Conservation (phyloP, 2,113 vertebrate genomes). For the Passerina amoena region DNA sequence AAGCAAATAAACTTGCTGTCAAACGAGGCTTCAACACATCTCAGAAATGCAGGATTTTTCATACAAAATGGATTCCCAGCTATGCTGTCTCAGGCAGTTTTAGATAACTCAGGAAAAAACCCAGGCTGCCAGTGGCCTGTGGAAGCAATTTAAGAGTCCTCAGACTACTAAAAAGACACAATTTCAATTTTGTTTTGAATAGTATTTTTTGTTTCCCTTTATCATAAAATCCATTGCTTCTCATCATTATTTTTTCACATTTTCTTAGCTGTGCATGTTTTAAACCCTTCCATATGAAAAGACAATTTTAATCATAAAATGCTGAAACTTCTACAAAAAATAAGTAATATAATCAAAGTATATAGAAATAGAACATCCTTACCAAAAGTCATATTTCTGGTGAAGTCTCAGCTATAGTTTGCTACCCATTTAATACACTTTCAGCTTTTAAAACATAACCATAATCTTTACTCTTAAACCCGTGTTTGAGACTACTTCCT, state of each 20-base stretch:
- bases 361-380: neutral
- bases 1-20: neutral
- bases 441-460: neutral
- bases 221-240: neutral
- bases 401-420: neutral
- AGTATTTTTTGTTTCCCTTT: neutral
- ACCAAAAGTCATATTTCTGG: neutral
- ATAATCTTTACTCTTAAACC: neutral
- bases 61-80: neutral
- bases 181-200: neutral
- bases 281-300: neutral
- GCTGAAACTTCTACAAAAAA: neutral
- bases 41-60: neutral
- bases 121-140: neutral
- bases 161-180: neutral
- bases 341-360: neutral
- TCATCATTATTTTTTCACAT: neutral
- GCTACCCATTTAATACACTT: neutral
- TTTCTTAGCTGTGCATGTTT: neutral
- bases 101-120: neutral
- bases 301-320: neutral
- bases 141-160: slow-evolving; percentile 4
- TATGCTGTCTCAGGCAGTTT: neutral
- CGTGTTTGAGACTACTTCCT: neutral
- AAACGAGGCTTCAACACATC: neutral